Evolutionary conservation across 2,888 invertebrate genomes (phyloP), one percentile per base, ranked within the genome.

Genomic region (Catonia carolina): DNA sequence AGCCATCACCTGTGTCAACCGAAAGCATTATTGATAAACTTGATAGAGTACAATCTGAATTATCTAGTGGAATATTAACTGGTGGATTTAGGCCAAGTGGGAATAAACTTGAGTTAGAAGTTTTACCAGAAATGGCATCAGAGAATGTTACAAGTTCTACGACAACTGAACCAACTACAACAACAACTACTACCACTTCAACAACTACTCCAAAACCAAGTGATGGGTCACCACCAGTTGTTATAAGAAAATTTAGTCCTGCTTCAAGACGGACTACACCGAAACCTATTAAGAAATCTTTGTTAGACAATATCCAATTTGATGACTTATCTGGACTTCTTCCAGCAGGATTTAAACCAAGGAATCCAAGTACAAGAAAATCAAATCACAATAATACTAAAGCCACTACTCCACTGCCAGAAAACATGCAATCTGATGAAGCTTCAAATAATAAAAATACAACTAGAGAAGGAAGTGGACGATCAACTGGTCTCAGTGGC

Each of bases 11-110:
- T 51, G 60, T 63, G 64, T 88, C 89, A 0, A 89, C 89, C 2
- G 89, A 89, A 74, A 90, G 89, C 67, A 85, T 90, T 47, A 89
- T 87, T 62, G 91, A 91, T 66, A 90, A 90, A 71, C 74, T 91
- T 62, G 90, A 91, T 69, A 78, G 86, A 53, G 88, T 89, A 10
- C 90, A 90, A 67, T 90, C 90, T 0, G 89, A 89, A 69, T 71
- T 91, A 22, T 89, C 88, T 0, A 86, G 85, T 66, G 85, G 85
- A 53, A 80, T 90, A 49, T 73, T 90, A 20, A 82, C 83, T 2
- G 85, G 85, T 50, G 84, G 84, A 52, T 82, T 87, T 64, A 79
- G 85, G 59, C 81, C 82, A 50, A 79, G 82, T 27, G 82, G 80
- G 51, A 84, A 85, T 70, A 84, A 70, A 10, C 63, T 71, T n/a